Percentiles rank a stretch among this genome's conserved stretches.
Evolutionary conservation across 2,888 invertebrate species (phyloP).

Genomic region (Caenorhabditis sp.): DNA sequence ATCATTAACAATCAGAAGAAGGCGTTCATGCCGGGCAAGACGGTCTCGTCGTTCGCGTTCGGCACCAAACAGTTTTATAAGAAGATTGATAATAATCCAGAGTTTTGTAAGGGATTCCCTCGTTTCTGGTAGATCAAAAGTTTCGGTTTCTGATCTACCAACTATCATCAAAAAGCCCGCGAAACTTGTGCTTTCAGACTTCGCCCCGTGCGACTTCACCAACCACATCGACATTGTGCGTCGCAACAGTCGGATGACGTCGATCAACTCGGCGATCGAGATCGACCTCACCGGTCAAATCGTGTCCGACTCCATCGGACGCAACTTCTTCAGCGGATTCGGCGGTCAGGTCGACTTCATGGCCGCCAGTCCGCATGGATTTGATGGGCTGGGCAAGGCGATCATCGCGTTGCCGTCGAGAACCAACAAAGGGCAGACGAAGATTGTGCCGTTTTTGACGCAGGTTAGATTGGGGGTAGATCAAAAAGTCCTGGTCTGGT

Average conservation of each 20-base stretch:
- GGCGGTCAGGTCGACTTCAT: slow-evolving; percentile 97
- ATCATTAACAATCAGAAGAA: slow-evolving; percentile 93
- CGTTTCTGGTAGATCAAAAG: no score
- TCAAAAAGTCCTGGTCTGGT: no score
- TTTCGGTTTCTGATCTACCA: no score
- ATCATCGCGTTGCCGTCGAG: slow-evolving; percentile 94
- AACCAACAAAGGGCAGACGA: slow-evolving; percentile 89
- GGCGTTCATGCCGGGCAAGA: slow-evolving; percentile 80
- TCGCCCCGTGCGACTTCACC: slow-evolving; percentile 71
- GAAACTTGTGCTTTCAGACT: slow-evolving; percentile 51
- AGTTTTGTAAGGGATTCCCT: slow-evolving; percentile 83
- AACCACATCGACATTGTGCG: slow-evolving; percentile 86
- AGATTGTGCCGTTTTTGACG: slow-evolving; percentile 91
- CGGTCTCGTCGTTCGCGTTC: slow-evolving; percentile 89
- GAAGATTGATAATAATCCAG: slow-evolving; percentile 95
- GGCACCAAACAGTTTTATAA: slow-evolving; percentile 92
- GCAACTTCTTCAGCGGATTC: slow-evolving; percentile 88
- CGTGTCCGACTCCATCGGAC: slow-evolving; percentile 93
- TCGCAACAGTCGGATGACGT: slow-evolving; percentile 89
- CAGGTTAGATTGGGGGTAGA: slow-evolving; percentile 84
- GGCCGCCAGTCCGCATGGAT: slow-evolving; percentile 91
- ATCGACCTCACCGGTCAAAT: slow-evolving; percentile 95
- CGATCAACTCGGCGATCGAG: slow-evolving; percentile 97
- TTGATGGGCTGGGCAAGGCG: slow-evolving; percentile 90
- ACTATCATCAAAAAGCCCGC: no score